These are phyloP conservation scores for Stegophylla sp. DNA, from an alignment of 2,888 invertebrate genomes.

Conservation along the genomic window DNA sequence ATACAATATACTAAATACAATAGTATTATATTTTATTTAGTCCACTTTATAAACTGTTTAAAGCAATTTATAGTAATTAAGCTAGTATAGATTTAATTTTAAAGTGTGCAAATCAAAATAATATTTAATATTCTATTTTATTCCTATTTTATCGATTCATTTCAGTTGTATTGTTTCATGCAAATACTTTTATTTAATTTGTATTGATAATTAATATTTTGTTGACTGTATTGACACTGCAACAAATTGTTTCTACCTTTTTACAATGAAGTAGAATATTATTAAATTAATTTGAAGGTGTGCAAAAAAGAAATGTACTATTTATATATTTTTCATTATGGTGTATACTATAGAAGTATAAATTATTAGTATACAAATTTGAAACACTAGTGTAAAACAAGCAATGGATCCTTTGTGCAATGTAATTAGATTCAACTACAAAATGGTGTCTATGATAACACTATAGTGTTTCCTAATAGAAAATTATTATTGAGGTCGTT, in stretches of 20 bases:
- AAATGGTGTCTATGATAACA: not conserved
- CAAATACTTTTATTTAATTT: not conserved
- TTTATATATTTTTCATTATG: not conserved
- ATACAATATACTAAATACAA: not conserved
- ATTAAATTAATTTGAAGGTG: not conserved
- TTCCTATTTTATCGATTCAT: not conserved
- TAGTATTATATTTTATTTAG: slow-evolving; percentile 16
- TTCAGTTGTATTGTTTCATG: not conserved
- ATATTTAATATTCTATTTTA: not conserved
- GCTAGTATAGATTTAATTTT: not conserved
- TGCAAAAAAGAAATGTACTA: not conserved
- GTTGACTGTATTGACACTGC: slow-evolving; percentile 3
- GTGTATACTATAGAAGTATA: not conserved
- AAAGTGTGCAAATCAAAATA: not conserved
- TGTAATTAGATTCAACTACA: slow-evolving; percentile 15
- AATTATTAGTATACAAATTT: not conserved
- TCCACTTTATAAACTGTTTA: not conserved
- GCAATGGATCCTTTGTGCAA: slow-evolving; percentile 32
- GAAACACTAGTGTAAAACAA: slow-evolving; percentile 9
- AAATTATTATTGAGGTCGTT: not conserved
- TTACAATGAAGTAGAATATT: not conserved
- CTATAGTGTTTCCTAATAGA: not conserved
- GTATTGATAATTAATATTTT: slow-evolving; percentile 15
- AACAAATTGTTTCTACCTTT: slow-evolving; percentile 21
- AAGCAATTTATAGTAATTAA: not conserved